phyloP scores from a whole-genome alignment of 2,797 vertebrate genomes.

The Melanotaenia boesemani region DNA sequence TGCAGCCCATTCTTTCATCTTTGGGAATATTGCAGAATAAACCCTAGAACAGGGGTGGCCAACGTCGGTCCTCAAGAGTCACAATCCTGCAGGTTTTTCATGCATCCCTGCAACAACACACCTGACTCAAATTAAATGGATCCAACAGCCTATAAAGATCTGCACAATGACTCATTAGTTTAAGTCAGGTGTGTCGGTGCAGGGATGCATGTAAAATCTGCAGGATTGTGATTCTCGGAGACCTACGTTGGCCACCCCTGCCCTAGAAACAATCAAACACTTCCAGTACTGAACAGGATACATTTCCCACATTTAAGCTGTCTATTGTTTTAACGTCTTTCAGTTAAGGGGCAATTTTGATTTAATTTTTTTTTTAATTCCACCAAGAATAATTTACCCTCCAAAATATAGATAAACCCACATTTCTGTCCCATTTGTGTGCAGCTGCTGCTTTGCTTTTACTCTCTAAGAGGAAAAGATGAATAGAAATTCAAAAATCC shows the following conservation, averaged over 20 bases:
- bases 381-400: slow-evolving; percentile 2
- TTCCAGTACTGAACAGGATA: slow-evolving; percentile 9
- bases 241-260: no score
- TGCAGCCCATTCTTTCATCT: slow-evolving; percentile 9
- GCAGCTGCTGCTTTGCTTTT: not conserved
- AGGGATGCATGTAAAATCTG: no score
- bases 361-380: not conserved
- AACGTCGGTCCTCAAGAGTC: no score
- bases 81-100: no score
- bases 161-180: no score
- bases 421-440: slow-evolving; percentile 8
- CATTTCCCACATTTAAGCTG: slow-evolving; percentile 1
- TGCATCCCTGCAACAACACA: no score
- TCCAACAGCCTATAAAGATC: no score
- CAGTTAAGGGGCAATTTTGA: not conserved
- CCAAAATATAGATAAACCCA: slow-evolving; percentile 13
- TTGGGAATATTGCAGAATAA: slow-evolving; percentile 27
- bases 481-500: slow-evolving; percentile 12
- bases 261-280: not conserved
- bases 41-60: slow-evolving; percentile 3
- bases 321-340: slow-evolving; percentile 16
- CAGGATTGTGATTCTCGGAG: no score
- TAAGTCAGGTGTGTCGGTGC: no score
- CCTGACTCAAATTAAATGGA: no score
- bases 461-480: not conserved